Evolutionary conservation across 2,797 vertebrate species (phyloP), one percentile per base, ranked within the genome.

Genomic region (Neoniphon sammara): DNA sequence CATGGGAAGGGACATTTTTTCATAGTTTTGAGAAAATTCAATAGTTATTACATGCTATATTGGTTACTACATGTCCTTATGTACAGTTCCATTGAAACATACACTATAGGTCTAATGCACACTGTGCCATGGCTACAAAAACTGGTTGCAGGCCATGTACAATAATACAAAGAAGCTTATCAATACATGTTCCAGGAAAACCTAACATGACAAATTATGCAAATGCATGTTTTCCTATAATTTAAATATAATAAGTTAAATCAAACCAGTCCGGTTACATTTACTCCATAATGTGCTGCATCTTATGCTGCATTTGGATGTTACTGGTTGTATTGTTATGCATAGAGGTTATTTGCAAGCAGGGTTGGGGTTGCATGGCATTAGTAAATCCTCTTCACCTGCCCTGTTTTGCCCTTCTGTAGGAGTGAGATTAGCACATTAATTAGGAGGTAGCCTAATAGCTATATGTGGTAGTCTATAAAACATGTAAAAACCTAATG

Each of bases 391-490:
- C 46, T 56, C 56, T 44, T 21, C 42, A 30, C 57, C 21, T 65
- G 34, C 25, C 36, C 49, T 36, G 11, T 0, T 54, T 5, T 14
- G 65, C 50, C 61, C 44, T 63, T 70, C 44, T 62, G 14, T 54
- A 17, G 46, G 34, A 42, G 63, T 31, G 7, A 52, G 55, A 77
- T 80, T 65, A 56, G 79, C 50, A 68, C 58, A 30, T 82, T 72
- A 53, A 75, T 80, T 71, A 62, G 36, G 14, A 12, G 52, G 56
- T 21, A 1, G 25, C 25, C 25, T 27, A 27, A 27, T 27, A 27
- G 25, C 44, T 77, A 25, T 75, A 57, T 69, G 25, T 53, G 27
- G 4, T 27, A 46, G 44, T 9, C 27, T 34, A 70, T 64, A 36
- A 63, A 64, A 66, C 21, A 34, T 23, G 18, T 25, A 57, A 66